These are phyloP conservation scores for Coryphaenoides rupestris DNA, from an alignment of 2,113 vertebrate species.

Conservation along the genomic window DNA sequence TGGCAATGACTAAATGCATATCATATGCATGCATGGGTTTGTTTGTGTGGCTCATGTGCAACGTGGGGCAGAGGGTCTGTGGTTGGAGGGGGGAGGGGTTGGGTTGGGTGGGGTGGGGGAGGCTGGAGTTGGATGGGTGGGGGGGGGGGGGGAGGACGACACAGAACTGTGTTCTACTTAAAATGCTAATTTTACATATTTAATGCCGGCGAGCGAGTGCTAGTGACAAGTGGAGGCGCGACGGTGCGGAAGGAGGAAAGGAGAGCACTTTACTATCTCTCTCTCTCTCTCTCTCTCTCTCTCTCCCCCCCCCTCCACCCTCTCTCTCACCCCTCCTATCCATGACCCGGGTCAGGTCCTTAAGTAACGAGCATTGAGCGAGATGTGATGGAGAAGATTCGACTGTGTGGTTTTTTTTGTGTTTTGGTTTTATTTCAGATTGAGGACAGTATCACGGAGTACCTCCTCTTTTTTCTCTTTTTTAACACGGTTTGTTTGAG, in stretches of 20 bases:
- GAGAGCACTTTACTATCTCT: conserved; percentile 52
- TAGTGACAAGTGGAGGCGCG: conserved; percentile 49
- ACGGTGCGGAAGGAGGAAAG: conserved; percentile 42
- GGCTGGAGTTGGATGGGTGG: not conserved
- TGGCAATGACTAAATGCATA: conserved; percentile 85
- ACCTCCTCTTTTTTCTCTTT: too few species aligned
- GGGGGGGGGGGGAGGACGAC: conserved; percentile 30
- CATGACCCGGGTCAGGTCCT: conserved; percentile 24
- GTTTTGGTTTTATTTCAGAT: not conserved
- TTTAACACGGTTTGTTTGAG: too few species aligned
- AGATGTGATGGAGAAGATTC: conserved; percentile 25
- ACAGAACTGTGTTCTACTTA: conserved; percentile 72
- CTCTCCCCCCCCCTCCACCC: conserved; percentile 2
- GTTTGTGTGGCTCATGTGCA: conserved; percentile 69
- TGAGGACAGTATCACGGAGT: not conserved
- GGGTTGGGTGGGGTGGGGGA: not conserved
- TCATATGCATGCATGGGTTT: conserved; percentile 83
- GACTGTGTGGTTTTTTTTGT: conserved; percentile 17
- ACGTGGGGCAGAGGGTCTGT: conserved; percentile 60
- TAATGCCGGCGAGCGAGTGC: conserved; percentile 65
- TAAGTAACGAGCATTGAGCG: conserved; percentile 43
- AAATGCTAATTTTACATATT: conserved; percentile 81
- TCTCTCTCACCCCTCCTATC: conserved; percentile 22
- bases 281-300: not conserved
- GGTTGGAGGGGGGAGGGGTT: not conserved